Evolutionary conservation across 1,140 invertebrate species (phyloP), one percentile per base, ranked within the genome.

Genomic region (Trichogramma pretiosum): DNA sequence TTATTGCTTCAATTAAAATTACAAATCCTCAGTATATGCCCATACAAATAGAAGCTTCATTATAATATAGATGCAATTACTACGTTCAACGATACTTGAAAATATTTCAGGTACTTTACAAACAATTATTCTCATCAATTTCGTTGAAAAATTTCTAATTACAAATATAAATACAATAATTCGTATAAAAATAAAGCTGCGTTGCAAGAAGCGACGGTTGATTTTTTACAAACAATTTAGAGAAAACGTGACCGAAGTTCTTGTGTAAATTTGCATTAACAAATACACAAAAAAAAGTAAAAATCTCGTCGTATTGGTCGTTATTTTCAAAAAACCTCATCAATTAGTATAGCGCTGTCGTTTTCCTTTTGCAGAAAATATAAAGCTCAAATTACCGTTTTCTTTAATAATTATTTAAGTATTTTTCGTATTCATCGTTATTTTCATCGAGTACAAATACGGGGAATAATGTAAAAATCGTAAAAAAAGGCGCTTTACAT

Each of bases 401-500:
- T 40, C 33, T 44, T 21, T 34, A 45, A 45, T 45, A 50, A 50
- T 50, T 18, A 9, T 45, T 45, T n/a, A n/a, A n/a, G n/a, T n/a
- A 11, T 37, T 39, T 22, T 9, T 46, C 17, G 16, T 39, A 42
- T 28, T 11, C 14, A 17, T 22, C 11, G 24, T 28, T 22, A 21
- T 22, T 8, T 21, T 36, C 23, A 38, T 37, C 16, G 5, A 46
- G 30, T 34, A 51, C 21, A 46, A 30, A 46, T 24, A 42, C 23
- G 18, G 38, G 19, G 34, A 26, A 14, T 41, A 46, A 43, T 45
- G 37, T 51, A 51, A 46, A 51, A 51, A 51, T 51, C 18, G 43
- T 51, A 46, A 51, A 51, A 51, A 51, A 51, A 32, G n/a, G 26
- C 32, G 33, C 37, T 42, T 46, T 36, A 44, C 43, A 42, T 46